These are phyloP conservation scores for Ennomos erosarius DNA, from an alignment of 2,888 invertebrate species.

Conservation along the genomic window DNA sequence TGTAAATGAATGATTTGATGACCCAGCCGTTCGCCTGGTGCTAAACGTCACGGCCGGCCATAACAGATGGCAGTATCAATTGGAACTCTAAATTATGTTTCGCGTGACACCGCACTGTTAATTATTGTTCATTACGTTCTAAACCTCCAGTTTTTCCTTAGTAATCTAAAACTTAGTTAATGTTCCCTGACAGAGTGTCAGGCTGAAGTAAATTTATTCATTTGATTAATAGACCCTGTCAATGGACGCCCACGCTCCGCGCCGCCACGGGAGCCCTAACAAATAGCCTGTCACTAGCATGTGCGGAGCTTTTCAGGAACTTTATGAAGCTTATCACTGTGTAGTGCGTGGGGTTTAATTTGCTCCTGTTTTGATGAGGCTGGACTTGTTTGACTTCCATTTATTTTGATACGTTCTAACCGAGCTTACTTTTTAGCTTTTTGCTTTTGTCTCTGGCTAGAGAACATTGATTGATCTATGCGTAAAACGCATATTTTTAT, in stretches of 20 bases:
- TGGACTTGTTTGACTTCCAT: background rate
- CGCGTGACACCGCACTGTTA: too few species aligned
- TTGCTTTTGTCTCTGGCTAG: too few species aligned
- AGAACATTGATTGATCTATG: too few species aligned
- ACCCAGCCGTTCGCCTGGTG: too few species aligned
- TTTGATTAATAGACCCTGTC: conserved; percentile 24
- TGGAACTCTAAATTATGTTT: too few species aligned
- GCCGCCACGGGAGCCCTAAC: conserved; percentile 5
- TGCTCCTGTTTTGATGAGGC: background rate
- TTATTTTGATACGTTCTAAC: too few species aligned
- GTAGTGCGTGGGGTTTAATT: background rate
- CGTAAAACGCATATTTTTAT: too few species aligned
- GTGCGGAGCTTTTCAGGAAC: conserved; percentile 10
- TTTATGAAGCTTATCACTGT: background rate
- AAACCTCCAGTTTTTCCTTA: background rate
- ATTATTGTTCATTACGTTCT: too few species aligned
- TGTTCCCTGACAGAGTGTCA: conserved; percentile 10
- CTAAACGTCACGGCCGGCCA: too few species aligned
- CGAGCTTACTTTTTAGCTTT: background rate
- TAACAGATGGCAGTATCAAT: too few species aligned
- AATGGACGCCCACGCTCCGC: conserved; percentile 18
- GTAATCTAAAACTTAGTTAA: conserved; percentile 1
- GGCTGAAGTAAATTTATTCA: conserved; percentile 26
- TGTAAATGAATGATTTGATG: too few species aligned
- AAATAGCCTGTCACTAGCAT: conserved; percentile 28